Evolutionary conservation across 1,140 invertebrate genomes (phyloP), one percentile per base, ranked within the genome.

Genomic region (Vollenhovia emeryi): DNA sequence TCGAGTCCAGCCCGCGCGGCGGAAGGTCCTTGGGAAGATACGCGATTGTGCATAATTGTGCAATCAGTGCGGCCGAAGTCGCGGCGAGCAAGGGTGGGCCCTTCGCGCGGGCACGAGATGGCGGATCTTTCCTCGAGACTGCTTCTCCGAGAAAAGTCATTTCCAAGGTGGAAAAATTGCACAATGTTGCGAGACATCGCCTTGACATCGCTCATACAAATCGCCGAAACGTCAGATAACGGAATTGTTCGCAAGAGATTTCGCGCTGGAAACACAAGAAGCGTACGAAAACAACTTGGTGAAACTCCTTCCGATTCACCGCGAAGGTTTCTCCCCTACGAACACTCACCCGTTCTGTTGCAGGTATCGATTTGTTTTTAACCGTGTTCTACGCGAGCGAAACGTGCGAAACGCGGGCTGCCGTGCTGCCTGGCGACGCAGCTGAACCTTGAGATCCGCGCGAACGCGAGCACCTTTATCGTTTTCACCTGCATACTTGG

Each of bases 401-500:
- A 36, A 33, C 50, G 48, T 33, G 48, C 0, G 30, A 40, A 36
- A 57, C n/a, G 21, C 21, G 36, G 36, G 36, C 11, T 36, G 1
- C 18, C 59, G 60, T 62, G n/a, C 71, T n/a, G n/a, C 5, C 7
- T 52, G 18, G 62, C 24, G 60, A 33, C 6, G 8, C 21, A 71
- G 55, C 45, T 27, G 6, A 52, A 24, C 24, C 66, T 21, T 21
- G 50, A 45, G 4, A 45, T 80, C 8, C 36, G 9, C 48, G 76
- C 76, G 11, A 30, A 55, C 7, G 78, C 33, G 30, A 66, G 30
- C 27, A 27, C 11, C 57, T 48, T 62, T 24, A 48, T 71, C 24
- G 62, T 55, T 40, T 86, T 48, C 83, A 55, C 85, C 71, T 64
- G 45, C 73, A 15, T 55, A 66, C 62, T 50, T 45, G 27, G 24